Conservation (phyloP, 2,888 invertebrate species). For the Molanna angustata region DNA sequence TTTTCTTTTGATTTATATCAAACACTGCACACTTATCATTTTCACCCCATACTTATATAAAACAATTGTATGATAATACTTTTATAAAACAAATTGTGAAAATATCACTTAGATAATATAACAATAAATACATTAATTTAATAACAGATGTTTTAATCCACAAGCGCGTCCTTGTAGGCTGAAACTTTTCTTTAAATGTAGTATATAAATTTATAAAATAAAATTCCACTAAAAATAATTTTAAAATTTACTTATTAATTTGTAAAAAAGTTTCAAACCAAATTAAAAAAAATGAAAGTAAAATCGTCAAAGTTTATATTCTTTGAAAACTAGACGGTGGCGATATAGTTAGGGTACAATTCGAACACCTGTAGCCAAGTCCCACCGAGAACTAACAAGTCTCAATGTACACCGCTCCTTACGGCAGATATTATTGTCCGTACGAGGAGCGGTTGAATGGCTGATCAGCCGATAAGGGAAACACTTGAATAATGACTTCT, state of each 20-base stretch:
- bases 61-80: no score
- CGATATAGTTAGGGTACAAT: slow-evolving; percentile 1
- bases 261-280: neutral
- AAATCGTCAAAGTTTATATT: neutral
- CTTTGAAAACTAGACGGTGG: neutral
- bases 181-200: no score
- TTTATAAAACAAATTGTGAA: no score
- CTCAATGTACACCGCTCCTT: neutral
- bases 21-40: no score
- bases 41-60: no score
- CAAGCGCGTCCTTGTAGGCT: no score
- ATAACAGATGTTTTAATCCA: no score
- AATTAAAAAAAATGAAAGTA: neutral
- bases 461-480: slow-evolving; percentile 18
- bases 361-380: slow-evolving; percentile 13
- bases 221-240: no score
- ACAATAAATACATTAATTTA: no score
- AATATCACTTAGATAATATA: no score
- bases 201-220: no score
- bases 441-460: neutral
- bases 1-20: no score
- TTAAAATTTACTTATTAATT: neutral
- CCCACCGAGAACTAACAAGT: neutral
- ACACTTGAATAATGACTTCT: slow-evolving; percentile 25
- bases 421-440: neutral